phyloP scores from a whole-genome alignment of 2,888 invertebrate species.

The Helleia helle region DNA sequence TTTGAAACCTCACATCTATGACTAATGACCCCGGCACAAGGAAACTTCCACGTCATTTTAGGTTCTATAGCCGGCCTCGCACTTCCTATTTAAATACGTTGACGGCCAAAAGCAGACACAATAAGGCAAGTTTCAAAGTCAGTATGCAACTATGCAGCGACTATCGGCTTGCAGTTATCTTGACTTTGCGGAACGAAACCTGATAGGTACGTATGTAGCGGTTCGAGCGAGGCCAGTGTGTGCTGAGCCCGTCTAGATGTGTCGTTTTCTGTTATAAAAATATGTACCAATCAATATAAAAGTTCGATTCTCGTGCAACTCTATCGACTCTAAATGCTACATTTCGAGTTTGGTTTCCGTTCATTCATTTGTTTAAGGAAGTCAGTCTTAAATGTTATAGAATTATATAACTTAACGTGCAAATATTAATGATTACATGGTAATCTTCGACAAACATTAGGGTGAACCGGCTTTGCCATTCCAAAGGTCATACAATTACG shows the following conservation, averaged over 20 bases:
- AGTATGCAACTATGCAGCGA: conserved; percentile 44
- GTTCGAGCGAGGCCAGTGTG: conserved; percentile 51
- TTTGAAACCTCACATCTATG: conserved; percentile 39
- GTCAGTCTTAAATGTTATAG: too few species aligned
- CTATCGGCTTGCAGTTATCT: conserved; percentile 51
- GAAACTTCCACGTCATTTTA: conserved; percentile 42
- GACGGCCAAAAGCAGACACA: conserved; percentile 45
- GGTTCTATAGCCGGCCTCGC: conserved; percentile 44
- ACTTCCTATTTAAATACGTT: conserved; percentile 54
- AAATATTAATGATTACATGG: too few species aligned
- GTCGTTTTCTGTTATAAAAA: neutral
- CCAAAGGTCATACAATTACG: too few species aligned
- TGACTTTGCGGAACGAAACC: conserved; percentile 68
- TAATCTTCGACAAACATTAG: too few species aligned
- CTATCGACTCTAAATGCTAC: too few species aligned
- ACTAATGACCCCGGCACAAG: conserved; percentile 40
- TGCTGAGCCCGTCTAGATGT: conserved; percentile 11
- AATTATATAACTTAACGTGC: too few species aligned
- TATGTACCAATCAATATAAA: too few species aligned
- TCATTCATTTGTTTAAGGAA: too few species aligned
- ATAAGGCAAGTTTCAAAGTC: conserved; percentile 54
- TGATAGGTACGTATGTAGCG: conserved; percentile 54
- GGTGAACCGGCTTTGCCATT: too few species aligned
- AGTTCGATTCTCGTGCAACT: too few species aligned
- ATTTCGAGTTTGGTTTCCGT: too few species aligned